Conservation (phyloP, 1,140 invertebrate genomes). For the Brachionus plicatilis region DNA sequence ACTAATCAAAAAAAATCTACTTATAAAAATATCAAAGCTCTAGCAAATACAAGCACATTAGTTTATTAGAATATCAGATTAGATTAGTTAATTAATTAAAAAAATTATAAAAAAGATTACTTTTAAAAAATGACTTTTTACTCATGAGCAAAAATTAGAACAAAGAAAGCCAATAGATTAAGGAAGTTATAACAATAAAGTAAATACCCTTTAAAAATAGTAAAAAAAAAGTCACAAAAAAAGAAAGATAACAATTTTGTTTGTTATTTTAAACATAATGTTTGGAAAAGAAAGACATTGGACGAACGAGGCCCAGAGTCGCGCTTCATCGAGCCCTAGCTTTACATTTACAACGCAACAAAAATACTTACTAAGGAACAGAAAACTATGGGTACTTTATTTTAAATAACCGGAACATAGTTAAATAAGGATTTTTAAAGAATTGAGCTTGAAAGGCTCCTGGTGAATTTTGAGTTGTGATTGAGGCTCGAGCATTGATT, state of each 20-base stretch:
- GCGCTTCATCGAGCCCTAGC: neutral
- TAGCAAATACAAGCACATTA: neutral
- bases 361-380: constrained; percentile 15
- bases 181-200: neutral
- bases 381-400: constrained; percentile 7
- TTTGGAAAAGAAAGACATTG: neutral
- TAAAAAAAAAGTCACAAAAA: neutral
- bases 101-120: neutral
- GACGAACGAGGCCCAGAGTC: neutral
- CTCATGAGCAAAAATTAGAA: neutral
- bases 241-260: neutral
- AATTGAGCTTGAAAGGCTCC: neutral
- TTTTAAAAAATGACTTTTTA: neutral
- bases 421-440: neutral
- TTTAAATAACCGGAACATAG: constrained; percentile 22
- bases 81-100: neutral
- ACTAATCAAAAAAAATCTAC: neutral
- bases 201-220: neutral
- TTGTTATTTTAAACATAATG: neutral
- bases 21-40: neutral
- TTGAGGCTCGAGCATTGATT: constrained; percentile 8
- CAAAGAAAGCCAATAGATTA: neutral
- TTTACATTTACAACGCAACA: neutral
- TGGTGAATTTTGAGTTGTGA: constrained; percentile 19
- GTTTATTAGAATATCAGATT: neutral